Conservation (phyloP, 1,140 invertebrate genomes). For the Drosophila takahashii region DNA sequence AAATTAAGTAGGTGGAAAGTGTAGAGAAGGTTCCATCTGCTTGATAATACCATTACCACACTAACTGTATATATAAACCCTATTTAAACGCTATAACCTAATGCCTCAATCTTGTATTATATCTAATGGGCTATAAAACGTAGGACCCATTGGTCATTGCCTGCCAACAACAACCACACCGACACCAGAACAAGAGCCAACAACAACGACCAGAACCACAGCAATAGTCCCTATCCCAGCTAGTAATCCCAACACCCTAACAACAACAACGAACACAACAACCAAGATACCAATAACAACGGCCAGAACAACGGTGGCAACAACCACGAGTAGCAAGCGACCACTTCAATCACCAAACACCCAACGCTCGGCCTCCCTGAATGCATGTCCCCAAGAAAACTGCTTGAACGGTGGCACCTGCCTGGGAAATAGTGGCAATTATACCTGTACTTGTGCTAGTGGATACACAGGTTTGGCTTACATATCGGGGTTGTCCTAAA, state of each 20-base stretch:
- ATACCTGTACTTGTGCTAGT: constrained; percentile 86
- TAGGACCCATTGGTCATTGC: constrained; percentile 84
- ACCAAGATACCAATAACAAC: constrained; percentile 62
- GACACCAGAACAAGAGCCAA: constrained; percentile 62
- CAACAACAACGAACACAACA: constrained; percentile 67
- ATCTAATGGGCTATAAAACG: constrained; percentile 12
- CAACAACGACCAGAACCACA: constrained; percentile 50
- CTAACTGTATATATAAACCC: constrained; percentile 23
- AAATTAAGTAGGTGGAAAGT: constrained; percentile 73
- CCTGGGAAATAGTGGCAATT: constrained; percentile 84
- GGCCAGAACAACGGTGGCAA: constrained; percentile 36
- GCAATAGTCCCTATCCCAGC: constrained; percentile 45
- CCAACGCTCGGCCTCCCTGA: constrained; percentile 78
- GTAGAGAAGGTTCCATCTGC: neutral
- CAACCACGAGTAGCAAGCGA: constrained; percentile 49
- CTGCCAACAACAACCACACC: constrained; percentile 75
- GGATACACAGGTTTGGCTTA: constrained; percentile 85
- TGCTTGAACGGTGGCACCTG: constrained; percentile 85
- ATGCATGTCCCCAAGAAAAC: constrained; percentile 83
- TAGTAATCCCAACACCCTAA: constrained; percentile 27
- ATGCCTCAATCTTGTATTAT: constrained; percentile 37
- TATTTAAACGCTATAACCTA: constrained; percentile 20
- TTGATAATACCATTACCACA: constrained; percentile 11
- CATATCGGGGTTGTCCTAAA: constrained; percentile 64
- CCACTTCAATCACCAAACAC: constrained; percentile 45